Base-by-base conservation (phyloP, 1,140 invertebrate genomes). In the Dolichoris vasculosae region DNA sequence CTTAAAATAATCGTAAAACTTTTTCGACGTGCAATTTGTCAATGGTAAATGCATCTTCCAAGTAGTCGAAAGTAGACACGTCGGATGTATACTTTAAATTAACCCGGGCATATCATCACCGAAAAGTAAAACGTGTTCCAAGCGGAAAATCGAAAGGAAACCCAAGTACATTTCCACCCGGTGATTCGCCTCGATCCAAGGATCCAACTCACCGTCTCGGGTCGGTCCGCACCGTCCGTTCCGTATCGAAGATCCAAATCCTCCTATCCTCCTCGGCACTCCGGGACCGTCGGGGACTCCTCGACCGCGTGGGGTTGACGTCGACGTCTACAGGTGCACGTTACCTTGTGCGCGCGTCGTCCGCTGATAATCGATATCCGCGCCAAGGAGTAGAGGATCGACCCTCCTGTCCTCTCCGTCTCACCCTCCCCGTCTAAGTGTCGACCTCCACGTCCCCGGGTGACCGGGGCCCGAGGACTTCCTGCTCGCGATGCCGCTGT, bases 291-390 rank as follows among this genome's bases (percentile, higher is more conserved):
- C 3, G 0, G 11, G 64, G 30, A 35, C 35, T 17, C 63, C 1
- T 1, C 6, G 69, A 6, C 69, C 69, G 11, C 69, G 69, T 73
- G 69, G 69, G 26, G 23, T 23, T 59, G 69, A 17, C 69, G 38
- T 6, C 67, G n/a, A 17, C 30, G 69, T 73, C 40, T 38, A 73
- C 69, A 73, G 69, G 69, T 73, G 69, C 69, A 73, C 69, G 69
- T 73, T 73, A 26, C 40, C 69, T 17, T 26, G 38, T 38, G 43
- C 17, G 38, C 43, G 40, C 69, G 69, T 17, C 48, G 48, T 35
- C 1, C 35, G 15, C 35, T 17, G 40, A n/a, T 73, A 73, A 73
- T 73, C 69, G 38, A 73, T 73, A 73, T 20, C 55, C 55, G 55
- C 55, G 26, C 55, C 23, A 13, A 26, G 23, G 55, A 26, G 48